These are phyloP conservation scores for Ctenopoma multispine DNA, from an alignment of 2,797 vertebrate genomes.

Conservation along the genomic window DNA sequence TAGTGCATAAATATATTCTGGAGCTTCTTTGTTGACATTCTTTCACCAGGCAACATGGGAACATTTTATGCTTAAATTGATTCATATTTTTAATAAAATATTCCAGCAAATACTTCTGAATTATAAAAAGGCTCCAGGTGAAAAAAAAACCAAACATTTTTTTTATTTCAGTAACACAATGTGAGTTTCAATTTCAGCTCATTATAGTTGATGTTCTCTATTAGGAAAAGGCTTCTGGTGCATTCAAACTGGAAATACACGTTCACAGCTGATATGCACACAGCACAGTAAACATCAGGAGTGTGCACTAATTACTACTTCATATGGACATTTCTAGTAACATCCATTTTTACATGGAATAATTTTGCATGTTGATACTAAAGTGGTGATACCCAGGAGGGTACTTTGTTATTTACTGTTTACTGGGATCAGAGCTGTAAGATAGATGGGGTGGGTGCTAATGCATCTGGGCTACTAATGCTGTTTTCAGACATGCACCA, in stretches of 20 bases:
- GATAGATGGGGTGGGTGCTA: slow-evolving; percentile 15
- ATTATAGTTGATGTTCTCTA: slow-evolving; percentile 1
- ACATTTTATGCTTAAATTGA: slow-evolving; percentile 13
- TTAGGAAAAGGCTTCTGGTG: neutral
- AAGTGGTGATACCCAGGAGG: slow-evolving; percentile 31
- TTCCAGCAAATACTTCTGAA: neutral
- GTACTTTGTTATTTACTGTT: slow-evolving; percentile 47
- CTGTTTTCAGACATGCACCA: too few species aligned
- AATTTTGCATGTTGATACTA: slow-evolving; percentile 23
- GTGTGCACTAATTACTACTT: neutral
- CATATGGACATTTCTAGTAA: slow-evolving; percentile 24
- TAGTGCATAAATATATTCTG: neutral
- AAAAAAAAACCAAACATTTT: too few species aligned
- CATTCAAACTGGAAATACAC: slow-evolving; percentile 2
- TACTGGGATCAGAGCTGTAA: slow-evolving; percentile 38
- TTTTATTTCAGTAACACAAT: neutral
- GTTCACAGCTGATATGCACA: neutral
- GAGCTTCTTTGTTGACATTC: neutral
- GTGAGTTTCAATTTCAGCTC: neutral
- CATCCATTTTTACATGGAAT: neutral
- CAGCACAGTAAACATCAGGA: neutral
- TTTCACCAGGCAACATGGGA: neutral
- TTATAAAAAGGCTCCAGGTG: neutral
- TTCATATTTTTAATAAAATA: slow-evolving; percentile 28
- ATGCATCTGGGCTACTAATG: slow-evolving; percentile 9